Percentiles rank a stretch among this genome's conserved stretches.
phyloP scores from a whole-genome alignment of 2,113 vertebrate species.

The Sisor rabdophorus region DNA sequence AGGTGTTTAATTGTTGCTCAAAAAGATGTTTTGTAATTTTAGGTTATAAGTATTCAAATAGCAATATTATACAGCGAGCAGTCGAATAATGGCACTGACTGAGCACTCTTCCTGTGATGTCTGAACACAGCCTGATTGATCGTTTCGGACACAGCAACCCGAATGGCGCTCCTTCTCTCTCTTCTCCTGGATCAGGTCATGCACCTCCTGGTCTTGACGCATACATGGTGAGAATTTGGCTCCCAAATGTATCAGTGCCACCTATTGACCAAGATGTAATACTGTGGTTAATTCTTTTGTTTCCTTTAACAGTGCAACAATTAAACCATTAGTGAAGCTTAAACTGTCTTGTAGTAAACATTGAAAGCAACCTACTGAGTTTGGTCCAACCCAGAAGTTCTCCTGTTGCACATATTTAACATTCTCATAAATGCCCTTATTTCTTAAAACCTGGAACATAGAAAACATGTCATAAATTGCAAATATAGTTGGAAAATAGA shows the following conservation, averaged over 20 bases:
- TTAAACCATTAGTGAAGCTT: not conserved
- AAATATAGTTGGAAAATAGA: not conserved
- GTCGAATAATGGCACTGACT: slow-evolving; percentile 64
- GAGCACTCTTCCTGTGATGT: slow-evolving; percentile 94
- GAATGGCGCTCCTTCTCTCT: slow-evolving; percentile 85
- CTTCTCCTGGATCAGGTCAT: slow-evolving; percentile 82
- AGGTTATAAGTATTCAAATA: not conserved
- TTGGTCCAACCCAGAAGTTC: slow-evolving; percentile 98
- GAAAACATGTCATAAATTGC: not conserved
- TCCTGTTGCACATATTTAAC: slow-evolving; percentile 97
- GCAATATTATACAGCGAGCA: not conserved
- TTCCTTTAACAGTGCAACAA: not conserved
- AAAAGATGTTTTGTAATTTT: not conserved
- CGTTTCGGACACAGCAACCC: slow-evolving; percentile 92
- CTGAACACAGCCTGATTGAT: slow-evolving; percentile 91
- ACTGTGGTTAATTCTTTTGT: not conserved
- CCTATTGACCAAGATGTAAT: slow-evolving; percentile 64
- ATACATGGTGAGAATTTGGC: slow-evolving; percentile 98
- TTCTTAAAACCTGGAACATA: slow-evolving; percentile 83
- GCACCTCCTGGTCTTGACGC: slow-evolving; percentile 92
- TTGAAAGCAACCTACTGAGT: slow-evolving; percentile 76
- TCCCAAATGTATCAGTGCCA: slow-evolving; percentile 93
- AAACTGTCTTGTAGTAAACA: not conserved
- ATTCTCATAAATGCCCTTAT: slow-evolving; percentile 96
- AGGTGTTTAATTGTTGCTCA: not conserved